A percentile compares a stretch with the other conserved stretches of the same genome.
These are phyloP conservation scores for Elaphurus davidianus DNA, from an alignment of 2,113 vertebrate species.

Conservation along the genomic window DNA sequence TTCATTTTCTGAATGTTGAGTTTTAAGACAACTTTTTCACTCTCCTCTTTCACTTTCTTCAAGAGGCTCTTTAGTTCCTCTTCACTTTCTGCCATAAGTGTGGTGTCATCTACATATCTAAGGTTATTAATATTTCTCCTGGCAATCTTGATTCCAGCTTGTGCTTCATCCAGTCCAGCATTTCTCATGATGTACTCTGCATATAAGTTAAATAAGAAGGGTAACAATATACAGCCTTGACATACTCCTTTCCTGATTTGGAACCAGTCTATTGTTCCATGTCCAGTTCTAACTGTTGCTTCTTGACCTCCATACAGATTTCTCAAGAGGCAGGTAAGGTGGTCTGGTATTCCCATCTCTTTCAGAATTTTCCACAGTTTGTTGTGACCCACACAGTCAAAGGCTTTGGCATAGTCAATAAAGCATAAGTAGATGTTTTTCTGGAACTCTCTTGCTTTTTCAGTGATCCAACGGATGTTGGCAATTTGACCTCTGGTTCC, in stretches of 20 bases:
- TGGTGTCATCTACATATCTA: background rate
- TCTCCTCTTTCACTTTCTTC: background rate
- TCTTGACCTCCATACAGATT: background rate
- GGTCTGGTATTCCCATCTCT: background rate
- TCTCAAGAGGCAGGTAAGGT: background rate
- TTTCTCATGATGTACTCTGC: background rate
- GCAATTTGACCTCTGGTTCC: background rate
- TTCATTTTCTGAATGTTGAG: background rate
- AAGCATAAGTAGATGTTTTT: background rate
- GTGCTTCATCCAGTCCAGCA: background rate
- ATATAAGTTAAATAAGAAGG: background rate
- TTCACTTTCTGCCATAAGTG: background rate
- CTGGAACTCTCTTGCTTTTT: background rate
- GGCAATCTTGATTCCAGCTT: background rate
- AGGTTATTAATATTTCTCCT: background rate
- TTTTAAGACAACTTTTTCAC: background rate
- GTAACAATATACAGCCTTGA: background rate
- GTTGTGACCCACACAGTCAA: background rate
- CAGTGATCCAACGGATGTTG: accelerated
- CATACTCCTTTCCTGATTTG: background rate
- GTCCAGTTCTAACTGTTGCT: background rate
- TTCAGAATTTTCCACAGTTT: background rate
- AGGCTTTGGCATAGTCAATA: background rate
- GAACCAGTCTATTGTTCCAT: background rate
- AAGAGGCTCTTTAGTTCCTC: background rate